A percentile compares a stretch with the other conserved stretches of the same genome.
phyloP scores from a whole-genome alignment of 1,140 invertebrate species.

The Eubasilissa regina region DNA sequence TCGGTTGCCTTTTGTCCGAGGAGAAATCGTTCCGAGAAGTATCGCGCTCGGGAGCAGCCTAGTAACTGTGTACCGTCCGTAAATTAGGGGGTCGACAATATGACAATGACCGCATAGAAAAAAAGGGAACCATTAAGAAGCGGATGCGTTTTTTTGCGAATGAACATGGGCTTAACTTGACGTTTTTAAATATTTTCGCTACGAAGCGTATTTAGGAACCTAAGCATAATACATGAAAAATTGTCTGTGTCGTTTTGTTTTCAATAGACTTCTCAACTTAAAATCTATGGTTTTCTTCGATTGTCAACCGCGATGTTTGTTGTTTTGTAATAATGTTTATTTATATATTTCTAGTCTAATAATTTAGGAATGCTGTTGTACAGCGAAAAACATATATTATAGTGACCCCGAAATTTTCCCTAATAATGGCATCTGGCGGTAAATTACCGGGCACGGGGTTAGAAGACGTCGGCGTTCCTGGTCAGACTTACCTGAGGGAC shows the following conservation, averaged over 20 bases:
- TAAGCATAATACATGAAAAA: neutral
- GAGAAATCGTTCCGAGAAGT: too few relatives aligned
- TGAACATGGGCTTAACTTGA: too few relatives aligned
- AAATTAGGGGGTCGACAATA: too few relatives aligned
- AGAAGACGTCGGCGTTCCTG: conserved; percentile 94
- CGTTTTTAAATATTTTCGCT: too few relatives aligned
- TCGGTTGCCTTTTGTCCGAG: too few relatives aligned
- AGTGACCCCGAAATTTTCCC: neutral
- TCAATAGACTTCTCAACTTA: neutral
- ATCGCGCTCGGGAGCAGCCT: too few relatives aligned
- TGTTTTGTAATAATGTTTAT: conserved; percentile 13
- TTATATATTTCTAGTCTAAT: neutral
- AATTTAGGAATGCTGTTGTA: too few relatives aligned
- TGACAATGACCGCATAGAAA: too few relatives aligned
- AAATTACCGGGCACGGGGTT: conserved; percentile 74
- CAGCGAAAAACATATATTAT: neutral
- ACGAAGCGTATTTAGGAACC: neutral
- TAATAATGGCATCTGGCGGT: conserved; percentile 65
- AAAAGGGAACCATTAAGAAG: too few relatives aligned
- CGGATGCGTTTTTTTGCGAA: too few relatives aligned
- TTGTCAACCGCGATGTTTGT: conserved; percentile 17
- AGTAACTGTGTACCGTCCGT: too few relatives aligned
- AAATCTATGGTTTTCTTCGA: conserved; percentile 4
- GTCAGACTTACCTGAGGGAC: conserved; percentile 90
- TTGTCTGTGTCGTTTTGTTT: neutral